Evolutionary conservation across 1,140 invertebrate genomes (phyloP).

Genomic region (Zaprionus inermis): DNA sequence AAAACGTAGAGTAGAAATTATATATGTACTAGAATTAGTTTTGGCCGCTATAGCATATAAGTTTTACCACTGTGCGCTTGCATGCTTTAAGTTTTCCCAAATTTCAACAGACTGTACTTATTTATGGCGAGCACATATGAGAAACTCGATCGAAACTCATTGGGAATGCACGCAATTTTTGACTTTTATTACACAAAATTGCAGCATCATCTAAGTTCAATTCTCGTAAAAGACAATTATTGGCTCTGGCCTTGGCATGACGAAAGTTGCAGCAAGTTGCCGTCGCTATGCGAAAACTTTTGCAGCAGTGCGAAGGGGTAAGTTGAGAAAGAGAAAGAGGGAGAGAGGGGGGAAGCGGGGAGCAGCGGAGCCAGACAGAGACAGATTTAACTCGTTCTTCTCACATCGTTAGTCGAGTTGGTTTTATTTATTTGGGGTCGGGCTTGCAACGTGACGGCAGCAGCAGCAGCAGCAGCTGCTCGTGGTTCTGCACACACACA

Average conservation of each 20-base stretch:
- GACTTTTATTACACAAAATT: conserved; percentile 19
- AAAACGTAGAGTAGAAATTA: no score
- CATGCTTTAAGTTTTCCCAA: not conserved
- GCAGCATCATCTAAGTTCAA: conserved; percentile 26
- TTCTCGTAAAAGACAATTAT: conserved; percentile 41
- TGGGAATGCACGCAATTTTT: conserved; percentile 1
- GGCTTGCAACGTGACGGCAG: conserved; percentile 23
- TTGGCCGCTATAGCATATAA: no score
- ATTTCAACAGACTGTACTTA: not conserved
- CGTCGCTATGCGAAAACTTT: conserved; percentile 29
- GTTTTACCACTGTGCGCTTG: no score
- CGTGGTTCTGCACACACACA: not conserved
- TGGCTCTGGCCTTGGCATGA: conserved; percentile 34
- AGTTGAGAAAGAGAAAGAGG: no score
- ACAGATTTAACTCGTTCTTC: conserved; percentile 11
- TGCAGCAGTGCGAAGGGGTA: not conserved
- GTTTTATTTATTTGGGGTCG: conserved; percentile 26
- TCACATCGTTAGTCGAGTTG: conserved; percentile 24
- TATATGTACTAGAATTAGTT: no score
- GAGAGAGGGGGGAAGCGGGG: not conserved
- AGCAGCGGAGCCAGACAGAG: not conserved
- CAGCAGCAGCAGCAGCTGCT: conserved; percentile 10
- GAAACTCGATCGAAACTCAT: not conserved
- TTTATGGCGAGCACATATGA: not conserved
- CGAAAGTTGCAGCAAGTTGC: conserved; percentile 23